phyloP scores from a whole-genome alignment of 2,113 vertebrate genomes.

The Rousettus leschenaultii region DNA sequence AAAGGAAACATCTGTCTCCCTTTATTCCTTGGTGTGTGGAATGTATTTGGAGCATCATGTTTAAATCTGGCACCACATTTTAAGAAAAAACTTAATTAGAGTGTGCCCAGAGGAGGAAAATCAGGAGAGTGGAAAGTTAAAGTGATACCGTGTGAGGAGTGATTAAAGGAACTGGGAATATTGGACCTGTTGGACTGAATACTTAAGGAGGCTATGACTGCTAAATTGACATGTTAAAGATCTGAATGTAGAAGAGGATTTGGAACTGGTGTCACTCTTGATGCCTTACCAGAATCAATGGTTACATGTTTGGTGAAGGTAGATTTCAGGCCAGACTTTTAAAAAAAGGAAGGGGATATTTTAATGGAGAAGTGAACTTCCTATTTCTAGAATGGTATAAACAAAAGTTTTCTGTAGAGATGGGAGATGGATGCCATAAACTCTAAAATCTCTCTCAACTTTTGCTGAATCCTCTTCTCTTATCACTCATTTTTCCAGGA shows the following conservation, averaged over 20 bases:
- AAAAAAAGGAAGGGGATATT: background rate
- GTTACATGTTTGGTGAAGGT: background rate
- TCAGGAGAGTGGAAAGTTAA: background rate
- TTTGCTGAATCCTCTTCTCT: background rate
- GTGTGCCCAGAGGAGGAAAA: background rate
- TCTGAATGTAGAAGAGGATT: background rate
- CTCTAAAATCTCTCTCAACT: background rate
- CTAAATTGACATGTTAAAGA: background rate
- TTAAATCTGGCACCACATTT: background rate
- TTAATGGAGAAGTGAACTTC: background rate
- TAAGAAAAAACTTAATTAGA: background rate
- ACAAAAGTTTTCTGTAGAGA: background rate
- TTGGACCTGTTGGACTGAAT: background rate
- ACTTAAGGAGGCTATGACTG: too few relatives aligned
- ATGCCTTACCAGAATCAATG: background rate
- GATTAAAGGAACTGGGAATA: background rate
- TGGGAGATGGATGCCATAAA: too few relatives aligned
- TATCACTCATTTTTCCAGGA: background rate
- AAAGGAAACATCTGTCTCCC: background rate
- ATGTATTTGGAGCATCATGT: background rate
- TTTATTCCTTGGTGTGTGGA: background rate
- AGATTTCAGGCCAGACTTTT: background rate
- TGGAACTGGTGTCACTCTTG: background rate
- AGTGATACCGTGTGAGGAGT: background rate
- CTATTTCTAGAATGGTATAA: background rate